A percentile compares a stretch with the other conserved stretches of the same genome.
Conservation (phyloP, 2,113 vertebrate species). For the cat (Felis catus) region F.catus_Fca126_mat1.0 CM031413.1:37571501-37572000, state of each 20-base stretch:
- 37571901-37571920: background rate
- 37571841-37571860: constrained; percentile 62
- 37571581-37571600: background rate
- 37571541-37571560: background rate
- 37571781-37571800: constrained; percentile 55
- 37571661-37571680: constrained; percentile 64
- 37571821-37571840: background rate
- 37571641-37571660: constrained; percentile 60
- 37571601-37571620: background rate
- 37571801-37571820: constrained; percentile 48
- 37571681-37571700: constrained; percentile 61
- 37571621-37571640: background rate
- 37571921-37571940: constrained; percentile 37
- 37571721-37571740: constrained; percentile 57
- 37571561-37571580: constrained; percentile 8
- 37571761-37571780: constrained; percentile 69
- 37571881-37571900: constrained; percentile 59
- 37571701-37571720: constrained; percentile 70
- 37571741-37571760: constrained; percentile 60
- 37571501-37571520: constrained; percentile 27
- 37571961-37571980: constrained; percentile 72
- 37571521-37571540: constrained; percentile 17
- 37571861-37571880: constrained; percentile 26
- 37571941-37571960: constrained; percentile 33
- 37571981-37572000: constrained; percentile 41